Percentiles rank a stretch among this genome's conserved stretches.
These are phyloP conservation scores for Macropus fuliginosus DNA, from an alignment of 2,797 vertebrate genomes.

Conservation along the genomic window DNA sequence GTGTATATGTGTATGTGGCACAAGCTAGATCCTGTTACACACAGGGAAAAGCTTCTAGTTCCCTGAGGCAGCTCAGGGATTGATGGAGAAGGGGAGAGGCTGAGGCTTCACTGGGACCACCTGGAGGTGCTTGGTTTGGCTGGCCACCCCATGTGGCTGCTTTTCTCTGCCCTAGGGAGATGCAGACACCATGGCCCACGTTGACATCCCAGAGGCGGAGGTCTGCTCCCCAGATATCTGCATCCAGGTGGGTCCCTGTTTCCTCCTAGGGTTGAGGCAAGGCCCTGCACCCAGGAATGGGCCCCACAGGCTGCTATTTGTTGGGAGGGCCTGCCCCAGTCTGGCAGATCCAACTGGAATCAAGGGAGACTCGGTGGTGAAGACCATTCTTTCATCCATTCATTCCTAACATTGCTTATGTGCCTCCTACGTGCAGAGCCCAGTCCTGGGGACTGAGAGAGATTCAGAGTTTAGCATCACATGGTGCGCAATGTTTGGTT, in stretches of 20 bases:
- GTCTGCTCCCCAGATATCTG: conserved; percentile 82
- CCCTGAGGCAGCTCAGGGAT: not conserved
- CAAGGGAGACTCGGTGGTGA: not conserved
- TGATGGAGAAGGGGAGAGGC: not conserved
- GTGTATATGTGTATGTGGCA: not conserved
- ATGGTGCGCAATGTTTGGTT: not conserved
- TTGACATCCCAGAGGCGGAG: not conserved
- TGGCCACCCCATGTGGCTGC: not conserved
- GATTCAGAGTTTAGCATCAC: not conserved
- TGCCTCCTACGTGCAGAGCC: not conserved
- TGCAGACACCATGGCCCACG: not conserved
- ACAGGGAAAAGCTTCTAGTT: not conserved
- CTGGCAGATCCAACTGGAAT: not conserved
- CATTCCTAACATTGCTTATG: not conserved
- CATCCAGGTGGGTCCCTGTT: conserved; percentile 80
- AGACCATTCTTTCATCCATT: not conserved
- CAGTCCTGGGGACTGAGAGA: not conserved
- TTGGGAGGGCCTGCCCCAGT: not conserved
- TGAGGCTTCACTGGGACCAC: not conserved
- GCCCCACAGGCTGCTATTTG: not conserved
- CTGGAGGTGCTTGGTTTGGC: no score
- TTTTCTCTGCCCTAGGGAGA: not conserved
- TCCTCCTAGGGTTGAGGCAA: not conserved
- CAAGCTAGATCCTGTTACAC: not conserved
- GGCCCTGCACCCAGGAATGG: not conserved